Evolutionary conservation across 2,888 invertebrate species (phyloP), one percentile per base, ranked within the genome.

Genomic region (Eueremaeus valkanovi): DNA sequence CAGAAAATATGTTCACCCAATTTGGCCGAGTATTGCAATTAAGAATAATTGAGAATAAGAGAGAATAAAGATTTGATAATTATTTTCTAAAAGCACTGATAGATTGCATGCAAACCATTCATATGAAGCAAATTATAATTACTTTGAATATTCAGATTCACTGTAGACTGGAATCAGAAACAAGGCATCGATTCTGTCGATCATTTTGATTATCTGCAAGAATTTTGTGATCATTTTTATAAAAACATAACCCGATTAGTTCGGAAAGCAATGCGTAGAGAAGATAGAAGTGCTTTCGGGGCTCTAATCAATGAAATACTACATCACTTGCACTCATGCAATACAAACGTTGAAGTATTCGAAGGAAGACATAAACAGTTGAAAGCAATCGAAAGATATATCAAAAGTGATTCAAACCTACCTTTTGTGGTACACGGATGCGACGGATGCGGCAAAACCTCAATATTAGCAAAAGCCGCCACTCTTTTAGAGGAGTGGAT

Each of bases 381-480:
- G 77, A 87, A 89, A 79, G 89, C 88, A 78, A 93, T 94, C 66
- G 88, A 90, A 82, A 86, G 88, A 73, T 92, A 95, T 83, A 92
- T 95, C 90, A 86, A 89, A 80, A 92, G 90, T 66, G 78, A 79
- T 58, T 91, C 90, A 21, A 92, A 92, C 81, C 29, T 31, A 42
- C 95, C 96, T 0, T 85, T 96, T 76, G 92, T 96, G 27, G 85
- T 97, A 75, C 93, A 93, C 83, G 98, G 98, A 45, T 94, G 94
- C 84, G 93, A 96, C 82, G 98, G 98, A 58, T 97, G 97, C 82
- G 98, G 98, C 0, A 99, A 99, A 84, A 98, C 98, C 0, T 97
- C 97, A 24, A 86, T 98, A 0, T 85, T 98, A 76, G 92, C 98
- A 0, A 95, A 95, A 84, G 91, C 92, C 77, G 94, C 95, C 0